Conservation (phyloP, 2,113 vertebrate species). For the Struthio camelus region DNA sequence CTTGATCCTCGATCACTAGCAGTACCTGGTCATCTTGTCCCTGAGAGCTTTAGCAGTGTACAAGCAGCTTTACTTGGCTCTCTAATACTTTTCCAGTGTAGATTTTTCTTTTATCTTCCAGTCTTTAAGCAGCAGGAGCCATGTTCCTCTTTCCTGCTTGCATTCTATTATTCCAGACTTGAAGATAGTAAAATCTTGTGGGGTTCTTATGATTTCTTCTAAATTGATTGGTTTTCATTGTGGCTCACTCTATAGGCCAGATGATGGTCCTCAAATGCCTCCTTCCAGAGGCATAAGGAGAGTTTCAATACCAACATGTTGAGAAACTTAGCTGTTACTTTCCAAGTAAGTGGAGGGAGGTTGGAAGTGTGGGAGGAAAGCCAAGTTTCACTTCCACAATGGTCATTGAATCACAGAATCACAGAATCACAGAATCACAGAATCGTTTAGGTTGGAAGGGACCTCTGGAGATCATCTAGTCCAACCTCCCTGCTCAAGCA, state of each 20-base stretch:
- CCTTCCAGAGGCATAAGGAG: background rate
- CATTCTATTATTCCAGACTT: background rate
- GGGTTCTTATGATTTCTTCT: background rate
- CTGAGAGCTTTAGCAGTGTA: background rate
- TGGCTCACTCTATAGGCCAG: background rate
- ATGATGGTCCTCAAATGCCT: background rate
- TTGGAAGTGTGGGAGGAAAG: background rate
- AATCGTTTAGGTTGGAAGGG: no score
- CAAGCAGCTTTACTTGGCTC: background rate
- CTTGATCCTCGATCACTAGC: background rate
- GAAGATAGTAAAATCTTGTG: background rate
- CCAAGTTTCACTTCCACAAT: rapidly evolving
- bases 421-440: no score
- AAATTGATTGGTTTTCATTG: background rate
- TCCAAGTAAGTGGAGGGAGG: background rate
- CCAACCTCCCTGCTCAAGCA: no score
- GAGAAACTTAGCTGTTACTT: background rate
- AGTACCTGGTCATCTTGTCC: background rate
- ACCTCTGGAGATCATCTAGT: no score
- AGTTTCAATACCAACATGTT: background rate
- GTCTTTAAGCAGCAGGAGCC: background rate
- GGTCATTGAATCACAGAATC: no score
- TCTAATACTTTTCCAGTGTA: background rate
- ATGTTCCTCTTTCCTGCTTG: background rate
- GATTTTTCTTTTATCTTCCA: background rate